A percentile compares a stretch with the other conserved stretches of the same genome.
phyloP scores from a whole-genome alignment of 2,888 invertebrate species.

The Acronicta leporina region DNA sequence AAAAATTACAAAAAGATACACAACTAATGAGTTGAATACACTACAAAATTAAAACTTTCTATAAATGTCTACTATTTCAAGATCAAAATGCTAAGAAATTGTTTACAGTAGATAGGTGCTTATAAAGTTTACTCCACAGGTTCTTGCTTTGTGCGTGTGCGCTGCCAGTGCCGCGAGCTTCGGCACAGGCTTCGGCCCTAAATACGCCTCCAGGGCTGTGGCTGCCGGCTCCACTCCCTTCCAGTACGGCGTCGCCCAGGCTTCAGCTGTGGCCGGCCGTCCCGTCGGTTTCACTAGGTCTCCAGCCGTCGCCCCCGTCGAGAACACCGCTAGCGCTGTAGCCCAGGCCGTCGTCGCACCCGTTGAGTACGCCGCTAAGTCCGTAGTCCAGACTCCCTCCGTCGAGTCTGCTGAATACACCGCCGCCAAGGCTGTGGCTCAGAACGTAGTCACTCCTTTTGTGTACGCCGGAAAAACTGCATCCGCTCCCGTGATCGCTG shows the following conservation, averaged over 20 bases:
- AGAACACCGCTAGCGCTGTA: neutral
- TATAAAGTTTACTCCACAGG: conserved; percentile 44
- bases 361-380: neutral
- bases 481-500: conserved; percentile 3
- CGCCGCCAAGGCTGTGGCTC: neutral
- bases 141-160: conserved; percentile 67
- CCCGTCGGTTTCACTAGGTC: neutral
- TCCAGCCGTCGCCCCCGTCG: neutral
- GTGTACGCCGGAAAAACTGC: conserved; percentile 5
- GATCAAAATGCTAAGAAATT: neutral
- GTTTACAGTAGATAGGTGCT: conserved; percentile 1
- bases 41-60: neutral
- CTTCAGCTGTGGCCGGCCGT: neutral
- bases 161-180: conserved; percentile 63
- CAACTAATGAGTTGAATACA: too few species aligned
- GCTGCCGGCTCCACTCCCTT: neutral
- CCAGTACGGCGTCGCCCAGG: neutral
- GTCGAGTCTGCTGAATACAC: neutral
- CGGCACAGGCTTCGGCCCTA: conserved; percentile 8
- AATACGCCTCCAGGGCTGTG: neutral
- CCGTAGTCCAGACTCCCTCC: neutral
- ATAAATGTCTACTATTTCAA: neutral
- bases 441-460: neutral
- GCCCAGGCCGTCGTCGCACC: neutral
- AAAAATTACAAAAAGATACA: too few species aligned